These are phyloP conservation scores for Ommatoiulus sabulosus DNA, from an alignment of 2,888 invertebrate genomes.

Conservation along the genomic window DNA sequence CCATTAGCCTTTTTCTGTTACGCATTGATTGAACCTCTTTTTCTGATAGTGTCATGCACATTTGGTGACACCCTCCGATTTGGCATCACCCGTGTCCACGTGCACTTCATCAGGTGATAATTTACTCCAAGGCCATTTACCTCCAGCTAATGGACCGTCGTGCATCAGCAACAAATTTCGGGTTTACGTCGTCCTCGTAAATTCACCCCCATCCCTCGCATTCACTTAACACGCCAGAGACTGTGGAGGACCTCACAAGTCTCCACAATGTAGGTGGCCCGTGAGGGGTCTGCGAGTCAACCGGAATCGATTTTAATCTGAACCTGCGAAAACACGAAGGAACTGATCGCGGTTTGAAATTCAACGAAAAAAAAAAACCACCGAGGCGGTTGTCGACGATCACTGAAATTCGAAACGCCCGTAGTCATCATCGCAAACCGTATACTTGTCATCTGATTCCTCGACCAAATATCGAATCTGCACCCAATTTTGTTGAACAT, in stretches of 20 bases:
- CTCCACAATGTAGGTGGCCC: neutral
- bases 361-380: neutral
- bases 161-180: neutral
- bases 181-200: neutral
- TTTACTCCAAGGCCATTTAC: neutral
- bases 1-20: too few relatives aligned
- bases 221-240: neutral
- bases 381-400: too few relatives aligned
- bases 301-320: neutral
- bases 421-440: neutral
- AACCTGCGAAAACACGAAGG: neutral
- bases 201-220: neutral
- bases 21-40: too few relatives aligned
- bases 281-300: neutral
- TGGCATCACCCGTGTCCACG: neutral
- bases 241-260: neutral
- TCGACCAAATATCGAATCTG: constrained; percentile 4
- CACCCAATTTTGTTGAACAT: neutral
- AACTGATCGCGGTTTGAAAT: neutral
- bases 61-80: too few relatives aligned
- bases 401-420: neutral
- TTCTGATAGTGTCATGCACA: too few relatives aligned
- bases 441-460: neutral
- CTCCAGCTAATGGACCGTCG: neutral
- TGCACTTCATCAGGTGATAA: neutral